Evolutionary conservation across 2,113 vertebrate species (phyloP), one percentile per base, ranked within the genome.

Genomic region (Archocentrus centrarchus): DNA sequence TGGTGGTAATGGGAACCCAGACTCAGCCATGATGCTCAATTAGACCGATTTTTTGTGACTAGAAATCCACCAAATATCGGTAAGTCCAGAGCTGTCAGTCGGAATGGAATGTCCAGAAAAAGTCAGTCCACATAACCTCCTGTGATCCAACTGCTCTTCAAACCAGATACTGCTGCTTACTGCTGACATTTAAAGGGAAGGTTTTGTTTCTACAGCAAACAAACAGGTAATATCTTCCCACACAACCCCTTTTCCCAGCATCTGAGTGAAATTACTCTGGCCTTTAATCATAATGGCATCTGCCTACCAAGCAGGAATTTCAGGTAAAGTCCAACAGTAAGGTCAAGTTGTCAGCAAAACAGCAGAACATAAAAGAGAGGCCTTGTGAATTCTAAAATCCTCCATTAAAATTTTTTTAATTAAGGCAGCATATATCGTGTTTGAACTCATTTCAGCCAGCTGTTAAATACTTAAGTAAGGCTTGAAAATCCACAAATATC

Each of bases 1-100:
- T 15, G 93, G 92, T 37, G 91, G 93, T 14, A 86, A 76, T 24
- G 91, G 91, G 60, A 91, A 95, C 53, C 81, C 35, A 3, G 95
- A 91, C 15, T 95, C 95, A 41, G 94, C 92, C 95, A 96, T 96
- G 75, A 18, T 66, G 44, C 1, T 77, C 3, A 27, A 84, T 18
- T 13, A 84, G 11, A 32, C 9, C 24, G 83, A 59, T 0, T 50
- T 6, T 35, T 68, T 11, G 59, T 47, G 41, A 70, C 24, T n/a
- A 35, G 17, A 53, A 59, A 24, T 85, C 18, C n/a, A 20, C n/a
- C 3, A 76, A 82, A 50, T 39, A 13, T 50, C 30, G 61, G 20
- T 55, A 10, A 58, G 59, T 59, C 37, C 50, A 78, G 47, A 27
- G 24, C 2, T 81, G n/a, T 20, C 20, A 32, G 80, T 83, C 37